Evolutionary conservation across 2,113 vertebrate species (phyloP), one percentile per base, ranked within the genome.

Genomic region (Pollachius pollachius): DNA sequence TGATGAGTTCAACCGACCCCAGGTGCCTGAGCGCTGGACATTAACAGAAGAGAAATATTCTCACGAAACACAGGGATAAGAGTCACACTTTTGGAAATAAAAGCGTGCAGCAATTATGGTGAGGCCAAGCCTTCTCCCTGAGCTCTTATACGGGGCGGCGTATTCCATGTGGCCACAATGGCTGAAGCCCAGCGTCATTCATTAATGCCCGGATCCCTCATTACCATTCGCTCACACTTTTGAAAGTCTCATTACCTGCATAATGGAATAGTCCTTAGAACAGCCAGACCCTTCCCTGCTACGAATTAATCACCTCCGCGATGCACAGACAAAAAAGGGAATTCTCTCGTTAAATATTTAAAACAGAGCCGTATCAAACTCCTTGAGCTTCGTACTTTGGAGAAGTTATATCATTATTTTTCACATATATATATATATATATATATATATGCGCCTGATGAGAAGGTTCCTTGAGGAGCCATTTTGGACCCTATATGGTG

Each of bases 181-280:
- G 83, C 84, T 84, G 82, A 84, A 90, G 88, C 85, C 80, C 89
- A 72, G 85, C 86, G 92, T 92, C 89, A 91, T 90, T 92, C 90
- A 92, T 92, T 91, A 93, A 90, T 90, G 90, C 87, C 79, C 79
- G 34, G 78, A 79, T 76, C 88, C 83, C 89, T 93, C 91, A 92
- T 93, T 93, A 93, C 88, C 87, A 85, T 90, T 89, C 87, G 86
- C 87, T 91, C 88, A 88, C 87, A 89, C 84, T 89, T 92, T 88
- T 90, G 89, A 92, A 92, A 92, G 92, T 92, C 89, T 93, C 91
- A 93, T 93, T 93, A 93, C 92, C 90, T 92, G 88, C 90, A 93
- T 92, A 93, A 93, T 92, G 87, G 89, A 92, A 91, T 81, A 87
- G 87, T 84, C 88, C 89, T 86, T 89, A 83, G 81, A 92, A 92